Base-by-base conservation (phyloP, 2,113 vertebrate species). In the Nycticryphes semicollaris region DNA sequence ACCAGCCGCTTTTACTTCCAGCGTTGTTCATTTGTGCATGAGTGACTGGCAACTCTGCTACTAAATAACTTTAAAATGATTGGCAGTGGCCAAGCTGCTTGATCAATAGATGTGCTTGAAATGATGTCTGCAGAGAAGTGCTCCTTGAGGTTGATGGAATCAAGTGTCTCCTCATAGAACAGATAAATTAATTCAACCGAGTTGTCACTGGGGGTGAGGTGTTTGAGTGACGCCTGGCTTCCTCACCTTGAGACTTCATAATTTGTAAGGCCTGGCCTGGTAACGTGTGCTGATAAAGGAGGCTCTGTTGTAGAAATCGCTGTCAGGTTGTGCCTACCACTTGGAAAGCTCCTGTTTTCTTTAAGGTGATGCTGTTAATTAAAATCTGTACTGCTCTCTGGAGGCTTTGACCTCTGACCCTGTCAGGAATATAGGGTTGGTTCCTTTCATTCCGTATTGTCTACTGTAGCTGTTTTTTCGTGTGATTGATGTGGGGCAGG, bases 71-170 rank as follows among this genome's bases (percentile, higher is more conserved):
- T 96, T 62, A 94, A 96, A 95, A 90, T 97, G 93, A 98, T 91
- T 97, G 97, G 92, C 94, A 95, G 96, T 62, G 85, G 87, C 76
- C 89, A 94, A 81, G 76, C 68, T 95, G 85, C 96, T 97, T 97
- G 96, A 98, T 98, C 97, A 97, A 98, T 98, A 97, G 91, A 96
- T 62, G 90, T 88, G 68, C 95, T 98, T 97, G 93, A 97, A 97
- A 93, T 96, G 66, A 51, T 97, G 94, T 97, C 96, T 97, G 92
- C 87, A 70, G 72, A 96, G 94, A 79, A 97, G 94, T 86, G 91
- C 92, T 96, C 70, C 91, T 97, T 0, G 77, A 93, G 91, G 84
- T 14, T 95, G 78, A 97, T 96, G 87, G 84, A 94, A 93, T 93
- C 96, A 84, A 97, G 89, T 96, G 76, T 93, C 78, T 95, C 60